phyloP scores from a whole-genome alignment of 2,113 vertebrate species.

The Poeciliopsis occidentalis region DNA sequence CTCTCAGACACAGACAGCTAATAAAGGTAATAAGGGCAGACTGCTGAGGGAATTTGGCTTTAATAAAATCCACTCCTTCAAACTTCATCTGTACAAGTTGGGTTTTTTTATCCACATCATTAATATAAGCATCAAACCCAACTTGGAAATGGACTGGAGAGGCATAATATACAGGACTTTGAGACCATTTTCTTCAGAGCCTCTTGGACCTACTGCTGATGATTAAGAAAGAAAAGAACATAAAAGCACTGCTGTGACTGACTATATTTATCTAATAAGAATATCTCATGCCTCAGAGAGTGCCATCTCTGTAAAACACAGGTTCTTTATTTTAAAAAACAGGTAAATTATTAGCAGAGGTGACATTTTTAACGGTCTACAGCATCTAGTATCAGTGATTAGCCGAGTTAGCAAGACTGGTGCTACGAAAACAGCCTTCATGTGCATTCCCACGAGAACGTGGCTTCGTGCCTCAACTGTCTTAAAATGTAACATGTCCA shows the following conservation, averaged over 20 bases:
- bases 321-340: not conserved
- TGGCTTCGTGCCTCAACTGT: not conserved
- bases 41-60: slow-evolving; percentile 36
- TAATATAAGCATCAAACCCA: slow-evolving; percentile 40
- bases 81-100: slow-evolving; percentile 36
- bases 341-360: not conserved
- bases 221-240: not conserved
- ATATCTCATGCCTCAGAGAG: not conserved
- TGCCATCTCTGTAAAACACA: not conserved
- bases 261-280: not conserved
- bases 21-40: slow-evolving; percentile 45
- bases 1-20: slow-evolving; percentile 29
- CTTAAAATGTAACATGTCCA: not conserved
- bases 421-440: not conserved
- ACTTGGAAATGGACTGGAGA: slow-evolving; percentile 19
- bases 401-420: not conserved
- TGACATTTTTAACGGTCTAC: not conserved
- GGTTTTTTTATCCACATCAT: slow-evolving; percentile 22
- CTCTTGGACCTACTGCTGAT: not conserved
- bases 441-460: not conserved
- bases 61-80: slow-evolving; percentile 52
- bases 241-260: not conserved
- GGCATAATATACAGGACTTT: not conserved
- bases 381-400: not conserved
- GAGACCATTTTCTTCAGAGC: not conserved